Evolutionary conservation across 1,140 invertebrate genomes (phyloP).

Genomic region (Teleogryllus occipitalis): DNA sequence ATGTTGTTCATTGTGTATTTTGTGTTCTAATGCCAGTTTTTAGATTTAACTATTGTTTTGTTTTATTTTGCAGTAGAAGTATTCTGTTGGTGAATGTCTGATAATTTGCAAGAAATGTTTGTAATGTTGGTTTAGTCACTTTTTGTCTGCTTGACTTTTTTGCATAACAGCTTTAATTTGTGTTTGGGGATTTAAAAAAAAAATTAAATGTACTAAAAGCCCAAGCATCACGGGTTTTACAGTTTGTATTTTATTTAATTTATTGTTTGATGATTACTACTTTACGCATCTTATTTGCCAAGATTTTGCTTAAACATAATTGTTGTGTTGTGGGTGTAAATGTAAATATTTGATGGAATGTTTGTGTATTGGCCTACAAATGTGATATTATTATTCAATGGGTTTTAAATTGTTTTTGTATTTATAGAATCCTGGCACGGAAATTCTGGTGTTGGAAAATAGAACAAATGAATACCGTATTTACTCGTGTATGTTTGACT

Average conservation of each 20-base stretch:
- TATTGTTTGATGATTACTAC: background rate
- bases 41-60: background rate
- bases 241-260: background rate
- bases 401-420: background rate
- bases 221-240: background rate
- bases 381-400: background rate
- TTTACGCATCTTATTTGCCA: too few relatives aligned
- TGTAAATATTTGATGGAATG: background rate
- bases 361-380: background rate
- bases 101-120: background rate
- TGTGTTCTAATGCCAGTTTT: background rate
- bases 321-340: background rate
- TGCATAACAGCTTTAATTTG: background rate
- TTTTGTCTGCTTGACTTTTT: background rate
- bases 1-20: background rate
- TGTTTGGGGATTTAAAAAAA: too few relatives aligned
- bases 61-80: background rate
- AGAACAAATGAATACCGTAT: constrained; percentile 5
- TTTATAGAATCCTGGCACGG: background rate
- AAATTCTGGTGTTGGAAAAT: background rate
- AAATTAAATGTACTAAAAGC: too few relatives aligned
- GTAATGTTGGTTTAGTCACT: background rate
- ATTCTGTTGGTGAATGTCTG: background rate
- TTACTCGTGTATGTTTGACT: constrained; percentile 4
- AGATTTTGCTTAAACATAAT: background rate